phyloP scores from a whole-genome alignment of 2,888 invertebrate genomes.

The Gymnoscelis rufifasciata region DNA sequence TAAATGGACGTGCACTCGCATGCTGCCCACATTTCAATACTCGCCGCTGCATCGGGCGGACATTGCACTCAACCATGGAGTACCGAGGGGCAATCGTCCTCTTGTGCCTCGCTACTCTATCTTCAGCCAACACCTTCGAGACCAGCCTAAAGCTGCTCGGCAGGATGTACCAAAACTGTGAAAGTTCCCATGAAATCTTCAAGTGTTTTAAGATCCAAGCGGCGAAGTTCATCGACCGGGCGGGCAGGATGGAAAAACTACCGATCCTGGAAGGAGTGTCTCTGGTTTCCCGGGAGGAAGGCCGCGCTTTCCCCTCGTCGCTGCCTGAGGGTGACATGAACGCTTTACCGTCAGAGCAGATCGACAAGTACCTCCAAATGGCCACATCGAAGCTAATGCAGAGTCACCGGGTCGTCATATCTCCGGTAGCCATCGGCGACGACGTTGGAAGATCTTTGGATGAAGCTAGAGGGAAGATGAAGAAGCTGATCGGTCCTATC shows the following conservation, averaged over 20 bases:
- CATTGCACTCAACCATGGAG: constrained; percentile 58
- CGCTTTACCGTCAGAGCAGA: constrained; percentile 78
- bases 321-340: constrained; percentile 80
- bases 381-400: constrained; percentile 79
- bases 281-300: constrained; percentile 69
- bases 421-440: constrained; percentile 60
- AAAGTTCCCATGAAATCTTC: constrained; percentile 80
- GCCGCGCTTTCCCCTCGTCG: constrained; percentile 69
- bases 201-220: constrained; percentile 86
- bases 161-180: constrained; percentile 81
- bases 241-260: constrained; percentile 80
- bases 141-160: constrained; percentile 71
- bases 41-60: constrained; percentile 65
- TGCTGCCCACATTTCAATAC: constrained; percentile 75
- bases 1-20: constrained; percentile 75
- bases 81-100: constrained; percentile 63
- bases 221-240: constrained; percentile 82
- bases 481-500: constrained; percentile 83
- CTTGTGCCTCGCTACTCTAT: constrained; percentile 56
- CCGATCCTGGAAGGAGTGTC: constrained; percentile 81
- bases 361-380: constrained; percentile 79
- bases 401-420: constrained; percentile 79
- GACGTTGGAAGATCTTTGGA: constrained; percentile 68
- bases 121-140: constrained; percentile 62
- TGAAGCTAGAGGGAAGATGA: constrained; percentile 81